A percentile compares a stretch with the other conserved stretches of the same genome.
These are phyloP conservation scores for Bilobella aurantiaca DNA, from an alignment of 1,140 invertebrate genomes.

Conservation along the genomic window DNA sequence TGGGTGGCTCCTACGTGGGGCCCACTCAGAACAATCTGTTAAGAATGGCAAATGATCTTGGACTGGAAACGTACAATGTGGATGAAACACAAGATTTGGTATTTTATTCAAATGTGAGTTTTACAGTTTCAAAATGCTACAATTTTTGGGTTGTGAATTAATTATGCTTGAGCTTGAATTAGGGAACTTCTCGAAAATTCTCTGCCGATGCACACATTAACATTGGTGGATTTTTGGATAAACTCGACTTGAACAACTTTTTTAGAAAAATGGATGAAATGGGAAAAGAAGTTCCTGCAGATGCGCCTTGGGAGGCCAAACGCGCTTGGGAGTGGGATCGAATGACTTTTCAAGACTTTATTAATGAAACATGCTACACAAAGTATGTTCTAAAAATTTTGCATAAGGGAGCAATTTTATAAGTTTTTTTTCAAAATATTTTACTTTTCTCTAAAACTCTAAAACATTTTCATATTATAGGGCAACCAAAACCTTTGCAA, in stretches of 20 bases:
- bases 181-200: slow-evolving; percentile 35
- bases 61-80: slow-evolving; percentile 28
- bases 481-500: slow-evolving; percentile 20
- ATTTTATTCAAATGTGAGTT: slow-evolving; percentile 26
- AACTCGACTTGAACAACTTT: slow-evolving; percentile 34
- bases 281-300: slow-evolving; percentile 32
- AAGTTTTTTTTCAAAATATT: not conserved
- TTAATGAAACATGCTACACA: slow-evolving; percentile 30
- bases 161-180: slow-evolving; percentile 19
- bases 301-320: slow-evolving; percentile 27
- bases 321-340: slow-evolving; percentile 33
- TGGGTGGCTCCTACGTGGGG: slow-evolving; percentile 37
- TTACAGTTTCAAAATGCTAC: not conserved
- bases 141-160: not conserved
- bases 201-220: not conserved
- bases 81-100: not conserved
- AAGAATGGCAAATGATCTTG: slow-evolving; percentile 34
- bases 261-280: slow-evolving; percentile 38
- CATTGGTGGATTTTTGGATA: slow-evolving; percentile 38
- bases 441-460: not conserved
- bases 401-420: not conserved
- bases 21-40: slow-evolving; percentile 36
- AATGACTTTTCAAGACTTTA: slow-evolving; percentile 30
- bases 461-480: slow-evolving; percentile 15
- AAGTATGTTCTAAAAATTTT: slow-evolving; percentile 24